These are phyloP conservation scores for Lepidochitona cinerea DNA, from an alignment of 2,888 invertebrate species.

Conservation along the genomic window DNA sequence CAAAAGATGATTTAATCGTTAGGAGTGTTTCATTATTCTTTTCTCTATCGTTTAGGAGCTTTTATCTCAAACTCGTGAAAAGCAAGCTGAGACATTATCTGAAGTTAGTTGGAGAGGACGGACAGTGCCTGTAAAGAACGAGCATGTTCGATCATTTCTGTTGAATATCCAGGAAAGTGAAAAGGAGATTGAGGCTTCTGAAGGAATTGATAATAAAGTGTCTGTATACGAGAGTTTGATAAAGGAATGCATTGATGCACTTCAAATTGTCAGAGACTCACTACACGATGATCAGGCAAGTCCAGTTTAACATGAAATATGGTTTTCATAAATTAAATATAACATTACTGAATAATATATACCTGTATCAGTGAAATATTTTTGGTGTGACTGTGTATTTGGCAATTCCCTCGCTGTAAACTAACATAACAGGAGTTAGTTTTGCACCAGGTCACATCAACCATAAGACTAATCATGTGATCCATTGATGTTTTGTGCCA, in stretches of 20 bases:
- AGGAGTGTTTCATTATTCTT: too few relatives aligned
- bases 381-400: too few relatives aligned
- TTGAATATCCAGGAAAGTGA: slow-evolving; percentile 62
- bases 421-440: too few relatives aligned
- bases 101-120: slow-evolving; percentile 93
- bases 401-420: too few relatives aligned
- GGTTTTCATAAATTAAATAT: too few relatives aligned
- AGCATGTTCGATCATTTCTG: slow-evolving; percentile 74
- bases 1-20: too few relatives aligned
- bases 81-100: slow-evolving; percentile 83
- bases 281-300: slow-evolving; percentile 72
- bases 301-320: too few relatives aligned
- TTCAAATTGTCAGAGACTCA: slow-evolving; percentile 87
- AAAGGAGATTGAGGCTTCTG: slow-evolving; percentile 62
- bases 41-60: slow-evolving; percentile 75
- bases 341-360: too few relatives aligned
- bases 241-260: slow-evolving; percentile 95
- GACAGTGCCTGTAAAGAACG: slow-evolving; percentile 86
- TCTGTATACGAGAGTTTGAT: slow-evolving; percentile 91
- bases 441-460: too few relatives aligned
- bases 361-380: too few relatives aligned
- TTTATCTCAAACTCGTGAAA: slow-evolving; percentile 87
- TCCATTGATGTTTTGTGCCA: too few relatives aligned
- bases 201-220: slow-evolving; percentile 77
- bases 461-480: too few relatives aligned